Conservation (phyloP, 2,888 invertebrate species). For the Zonitis immaculata region DNA sequence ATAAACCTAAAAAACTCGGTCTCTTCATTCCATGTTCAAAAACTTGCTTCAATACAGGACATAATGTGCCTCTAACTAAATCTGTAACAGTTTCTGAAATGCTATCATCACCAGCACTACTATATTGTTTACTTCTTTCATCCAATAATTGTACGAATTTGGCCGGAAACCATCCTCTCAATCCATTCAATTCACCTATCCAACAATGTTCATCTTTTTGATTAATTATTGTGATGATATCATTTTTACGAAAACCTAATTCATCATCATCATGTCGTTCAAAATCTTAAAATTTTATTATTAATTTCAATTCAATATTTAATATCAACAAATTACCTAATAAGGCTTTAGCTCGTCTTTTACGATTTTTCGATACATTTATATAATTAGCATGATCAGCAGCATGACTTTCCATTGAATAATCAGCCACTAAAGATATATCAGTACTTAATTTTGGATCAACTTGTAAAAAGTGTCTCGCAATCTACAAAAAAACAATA, state of each 20-base stretch:
- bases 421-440: conserved; percentile 83
- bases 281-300: conserved; percentile 63
- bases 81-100: conserved; percentile 96
- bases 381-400: conserved; percentile 92
- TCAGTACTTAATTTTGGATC: conserved; percentile 82
- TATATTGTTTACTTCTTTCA: conserved; percentile 88
- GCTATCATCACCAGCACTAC: conserved; percentile 93
- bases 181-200: conserved; percentile 95
- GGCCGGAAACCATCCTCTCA: conserved; percentile 95
- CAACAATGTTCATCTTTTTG: conserved; percentile 98
- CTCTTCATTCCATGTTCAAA: conserved; percentile 92
- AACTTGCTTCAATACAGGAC: conserved; percentile 89
- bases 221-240: conserved; percentile 95
- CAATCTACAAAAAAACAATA: conserved; percentile 51
- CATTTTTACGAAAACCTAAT: conserved; percentile 95
- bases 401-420: conserved; percentile 91
- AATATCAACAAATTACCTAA: conserved; percentile 57
- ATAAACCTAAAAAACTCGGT: conserved; percentile 70
- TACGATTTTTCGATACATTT: conserved; percentile 83
- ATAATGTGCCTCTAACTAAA: conserved; percentile 88
- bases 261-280: conserved; percentile 98
- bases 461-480: conserved; percentile 89
- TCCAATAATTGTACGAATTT: conserved; percentile 95
- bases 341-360: conserved; percentile 89
- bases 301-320: conserved; percentile 5